Percentiles rank a stretch among this genome's conserved stretches.
Conservation (phyloP, 2,888 invertebrate genomes). For the Thelaira solivaga region DNA sequence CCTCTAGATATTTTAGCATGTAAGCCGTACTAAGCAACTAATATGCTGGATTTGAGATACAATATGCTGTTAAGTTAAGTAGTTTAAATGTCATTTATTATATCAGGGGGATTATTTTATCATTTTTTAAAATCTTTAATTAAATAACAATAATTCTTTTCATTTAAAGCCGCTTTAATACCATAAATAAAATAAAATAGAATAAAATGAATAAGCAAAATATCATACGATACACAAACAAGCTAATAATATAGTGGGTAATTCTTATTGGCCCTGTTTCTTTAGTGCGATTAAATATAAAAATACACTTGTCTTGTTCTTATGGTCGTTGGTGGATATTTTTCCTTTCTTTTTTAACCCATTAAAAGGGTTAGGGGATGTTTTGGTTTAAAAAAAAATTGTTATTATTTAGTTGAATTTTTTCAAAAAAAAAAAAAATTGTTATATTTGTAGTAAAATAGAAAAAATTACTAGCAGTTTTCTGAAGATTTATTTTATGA, state of each 20-base stretch:
- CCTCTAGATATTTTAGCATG: background rate
- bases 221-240: background rate
- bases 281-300: constrained; percentile 23
- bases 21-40: background rate
- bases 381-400: no score
- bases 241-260: background rate
- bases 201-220: constrained; percentile 12
- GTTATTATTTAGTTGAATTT: no score
- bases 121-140: constrained; percentile 51
- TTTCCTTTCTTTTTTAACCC: background rate
- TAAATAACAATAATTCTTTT: constrained; percentile 60
- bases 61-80: background rate
- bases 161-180: constrained; percentile 45
- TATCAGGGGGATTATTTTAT: constrained; percentile 32
- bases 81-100: constrained; percentile 24
- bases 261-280: constrained; percentile 20
- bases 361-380: background rate
- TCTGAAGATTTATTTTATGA: no score
- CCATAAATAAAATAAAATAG: constrained; percentile 23
- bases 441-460: no score
- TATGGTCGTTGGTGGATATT: constrained; percentile 1
- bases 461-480: no score
- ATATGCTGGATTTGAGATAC: background rate
- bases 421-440: no score
- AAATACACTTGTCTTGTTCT: constrained; percentile 46